Conservation (phyloP, 1,140 invertebrate species). For the Oncopodura yosiiana region DNA sequence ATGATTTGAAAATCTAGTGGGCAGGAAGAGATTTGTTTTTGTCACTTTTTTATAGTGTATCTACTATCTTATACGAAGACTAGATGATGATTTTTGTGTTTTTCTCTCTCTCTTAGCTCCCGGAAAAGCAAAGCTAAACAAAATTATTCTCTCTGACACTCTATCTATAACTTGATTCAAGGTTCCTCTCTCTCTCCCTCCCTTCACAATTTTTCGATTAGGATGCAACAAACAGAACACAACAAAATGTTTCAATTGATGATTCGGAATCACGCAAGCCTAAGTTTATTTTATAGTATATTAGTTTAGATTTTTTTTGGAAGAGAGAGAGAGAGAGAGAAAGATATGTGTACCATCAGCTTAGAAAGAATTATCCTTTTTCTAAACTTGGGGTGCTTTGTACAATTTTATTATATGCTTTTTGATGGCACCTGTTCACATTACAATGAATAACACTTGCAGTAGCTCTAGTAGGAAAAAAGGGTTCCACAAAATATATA, state of each 20-base stretch:
- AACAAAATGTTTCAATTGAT: conserved; percentile 23
- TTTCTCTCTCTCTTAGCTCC: background rate
- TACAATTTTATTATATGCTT: no score
- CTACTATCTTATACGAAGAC: no score
- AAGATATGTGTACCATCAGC: background rate
- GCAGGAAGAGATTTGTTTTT: conserved; percentile 31
- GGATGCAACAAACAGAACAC: no score
- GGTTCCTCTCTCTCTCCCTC: background rate
- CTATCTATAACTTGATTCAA: no score
- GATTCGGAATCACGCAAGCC: conserved; percentile 24
- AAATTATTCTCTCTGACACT: no score
- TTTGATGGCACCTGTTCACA: background rate
- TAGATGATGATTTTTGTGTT: no score
- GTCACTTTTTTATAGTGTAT: no score
- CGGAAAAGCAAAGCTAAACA: no score
- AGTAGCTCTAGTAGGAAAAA: conserved; percentile 1
- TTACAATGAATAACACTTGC: background rate
- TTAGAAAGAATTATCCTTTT: background rate
- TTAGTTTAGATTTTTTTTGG: background rate
- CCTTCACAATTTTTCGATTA: background rate
- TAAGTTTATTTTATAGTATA: background rate
- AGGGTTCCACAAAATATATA: no score
- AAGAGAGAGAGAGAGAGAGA: background rate
- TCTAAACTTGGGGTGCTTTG: background rate
- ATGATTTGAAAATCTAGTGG: conserved; percentile 21